A percentile compares a stretch with the other conserved stretches of the same genome.
phyloP scores from a whole-genome alignment of 2,797 vertebrate species.

The Ptychobarbus kaznakovi region DNA sequence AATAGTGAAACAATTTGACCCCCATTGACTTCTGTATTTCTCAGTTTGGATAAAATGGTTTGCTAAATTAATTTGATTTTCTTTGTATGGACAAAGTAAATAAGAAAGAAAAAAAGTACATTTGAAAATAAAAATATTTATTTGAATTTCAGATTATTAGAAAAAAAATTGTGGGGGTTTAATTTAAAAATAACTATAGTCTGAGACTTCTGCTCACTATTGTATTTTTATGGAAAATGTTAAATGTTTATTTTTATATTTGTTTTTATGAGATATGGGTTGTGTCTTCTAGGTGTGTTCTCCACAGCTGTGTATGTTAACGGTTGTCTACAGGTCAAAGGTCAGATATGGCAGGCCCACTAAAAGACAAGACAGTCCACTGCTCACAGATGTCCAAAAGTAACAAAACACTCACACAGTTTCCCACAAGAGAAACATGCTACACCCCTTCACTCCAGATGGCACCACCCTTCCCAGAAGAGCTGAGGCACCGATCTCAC shows the following conservation, averaged over 20 bases:
- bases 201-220: background rate
- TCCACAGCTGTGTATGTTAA: constrained; percentile 47
- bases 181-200: background rate
- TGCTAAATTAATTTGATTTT: background rate
- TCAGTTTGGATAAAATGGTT: too few relatives aligned
- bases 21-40: too few relatives aligned
- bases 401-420: constrained; percentile 32
- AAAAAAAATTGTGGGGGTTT: background rate
- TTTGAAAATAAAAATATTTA: background rate
- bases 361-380: constrained; percentile 30
- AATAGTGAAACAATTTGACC: background rate
- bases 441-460: constrained; percentile 26
- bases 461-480: constrained; percentile 26
- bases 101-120: background rate
- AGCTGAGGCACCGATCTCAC: constrained; percentile 9
- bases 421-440: constrained; percentile 36
- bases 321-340: constrained; percentile 49
- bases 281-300: constrained; percentile 1
- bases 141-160: background rate
- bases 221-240: background rate
- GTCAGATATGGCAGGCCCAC: constrained; percentile 45
- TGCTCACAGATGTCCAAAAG: constrained; percentile 47
- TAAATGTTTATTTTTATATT: background rate
- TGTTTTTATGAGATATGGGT: background rate
- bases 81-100: background rate